These are phyloP conservation scores for Hippolais icterina DNA, from an alignment of 2,113 vertebrate genomes.

Conservation along the genomic window DNA sequence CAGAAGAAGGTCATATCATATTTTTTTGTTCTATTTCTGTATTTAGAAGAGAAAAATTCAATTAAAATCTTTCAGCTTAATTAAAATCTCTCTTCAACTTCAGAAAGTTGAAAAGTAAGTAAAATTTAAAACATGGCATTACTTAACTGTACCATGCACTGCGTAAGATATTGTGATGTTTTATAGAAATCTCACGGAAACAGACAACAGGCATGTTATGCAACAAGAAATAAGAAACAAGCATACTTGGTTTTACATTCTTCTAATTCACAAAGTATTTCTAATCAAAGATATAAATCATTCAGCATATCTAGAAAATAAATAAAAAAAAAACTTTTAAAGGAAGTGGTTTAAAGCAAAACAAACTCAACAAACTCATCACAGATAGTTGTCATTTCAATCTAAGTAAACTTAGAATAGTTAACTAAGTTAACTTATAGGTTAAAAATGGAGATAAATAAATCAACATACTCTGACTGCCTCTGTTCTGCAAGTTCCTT, in stretches of 20 bases:
- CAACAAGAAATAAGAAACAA: not conserved
- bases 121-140: not conserved
- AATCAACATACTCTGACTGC: not conserved
- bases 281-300: not conserved
- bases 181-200: not conserved
- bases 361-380: not conserved
- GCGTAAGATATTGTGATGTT: not conserved
- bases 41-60: not conserved
- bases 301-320: not conserved
- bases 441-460: not conserved
- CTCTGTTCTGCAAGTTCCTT: not conserved
- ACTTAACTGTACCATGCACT: not conserved
- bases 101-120: not conserved
- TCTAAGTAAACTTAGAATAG: not conserved
- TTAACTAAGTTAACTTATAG: too few relatives aligned
- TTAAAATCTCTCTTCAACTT: too few relatives aligned
- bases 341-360: not conserved
- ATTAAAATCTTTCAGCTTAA: not conserved
- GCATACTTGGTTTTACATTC: not conserved
- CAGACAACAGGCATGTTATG: not conserved
- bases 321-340: not conserved
- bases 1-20: not conserved
- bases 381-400: not conserved
- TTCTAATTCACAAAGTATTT: not conserved
- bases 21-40: not conserved